Evolutionary conservation across 2,113 vertebrate species (phyloP).

Genomic region (Jacana jacana): DNA sequence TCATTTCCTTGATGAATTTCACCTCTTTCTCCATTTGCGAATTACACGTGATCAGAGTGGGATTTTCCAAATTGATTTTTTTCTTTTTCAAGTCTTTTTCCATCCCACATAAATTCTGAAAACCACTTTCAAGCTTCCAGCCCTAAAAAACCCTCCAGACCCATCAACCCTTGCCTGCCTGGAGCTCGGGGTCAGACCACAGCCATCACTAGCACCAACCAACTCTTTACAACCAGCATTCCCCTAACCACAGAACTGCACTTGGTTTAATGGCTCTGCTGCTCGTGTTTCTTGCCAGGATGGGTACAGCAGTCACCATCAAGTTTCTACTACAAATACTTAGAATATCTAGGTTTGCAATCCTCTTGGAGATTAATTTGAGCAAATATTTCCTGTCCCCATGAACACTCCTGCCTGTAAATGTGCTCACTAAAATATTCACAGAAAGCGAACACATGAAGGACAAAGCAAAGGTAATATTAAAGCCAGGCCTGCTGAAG

Average conservation of each 20-base stretch:
- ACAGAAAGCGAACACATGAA: not conserved
- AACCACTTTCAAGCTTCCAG: not conserved
- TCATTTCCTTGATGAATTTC: slow-evolving; percentile 54
- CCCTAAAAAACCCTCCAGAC: not conserved
- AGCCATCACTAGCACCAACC: not conserved
- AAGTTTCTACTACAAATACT: not conserved
- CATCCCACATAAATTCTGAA: not conserved
- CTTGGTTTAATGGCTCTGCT: not conserved
- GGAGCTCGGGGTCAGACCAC: not conserved
- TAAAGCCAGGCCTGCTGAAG: not conserved
- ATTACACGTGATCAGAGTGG: not conserved
- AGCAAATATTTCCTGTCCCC: slow-evolving; percentile 29
- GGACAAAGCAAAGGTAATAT: not conserved
- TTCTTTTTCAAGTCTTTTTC: not conserved
- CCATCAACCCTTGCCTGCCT: not conserved
- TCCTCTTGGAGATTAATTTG: not conserved
- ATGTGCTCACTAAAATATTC: not conserved
- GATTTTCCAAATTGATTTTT: slow-evolving; percentile 24
- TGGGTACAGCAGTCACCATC: not conserved
- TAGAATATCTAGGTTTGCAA: not conserved
- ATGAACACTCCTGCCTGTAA: not conserved
- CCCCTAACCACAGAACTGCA: not conserved
- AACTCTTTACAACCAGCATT: not conserved
- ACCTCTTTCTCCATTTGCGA: slow-evolving; percentile 31
- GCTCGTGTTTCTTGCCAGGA: not conserved